Base-by-base conservation (phyloP, 2,888 invertebrate genomes). In the Volucella inanis region DNA sequence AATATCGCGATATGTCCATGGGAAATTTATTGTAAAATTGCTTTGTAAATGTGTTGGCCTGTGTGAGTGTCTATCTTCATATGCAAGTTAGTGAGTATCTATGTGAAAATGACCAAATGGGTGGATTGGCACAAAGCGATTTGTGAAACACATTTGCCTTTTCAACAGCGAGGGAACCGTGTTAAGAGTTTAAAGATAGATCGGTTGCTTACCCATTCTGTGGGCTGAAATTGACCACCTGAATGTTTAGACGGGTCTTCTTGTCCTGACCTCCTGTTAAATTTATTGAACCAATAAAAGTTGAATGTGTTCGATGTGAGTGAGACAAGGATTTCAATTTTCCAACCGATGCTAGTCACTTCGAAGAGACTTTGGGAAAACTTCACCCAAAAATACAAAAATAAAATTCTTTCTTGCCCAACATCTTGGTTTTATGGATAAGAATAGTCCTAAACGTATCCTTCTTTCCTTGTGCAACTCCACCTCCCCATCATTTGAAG, bases 1-100 rank as follows among this genome's bases (percentile, higher is more conserved):
- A 49, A 55, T 15, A 43, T 38, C 71, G 61, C 75, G 67, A 55
- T 74, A 72, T 78, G 80, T 80, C 80, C 71, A 80, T 75, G 49
- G 59, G 80, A 84, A 71, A 84, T 84, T 84, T 84, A 84, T 84
- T 80, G 65, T 75, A 84, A 84, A 84, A 71, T 80, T 80, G 84
- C 79, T 84, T 75, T 74, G 45, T 62, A 64, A 52, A 61, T 54
- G 54, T 67, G 71, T 80, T 64, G 68, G 72, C 83, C 57, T 70
- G 70, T 54, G 70, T 79, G 64, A 65, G 45, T 65, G 67, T 22
- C 45, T 47, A 47, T 15, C 31, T 6, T 6, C 31, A 31, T 31
- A 31, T 31, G 18, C 18, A 2, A 22, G 18, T 2, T 22, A 31
- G 47, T 57, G 38, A 43, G 59, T 39, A 41, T 31, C 62, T 45